Base-by-base conservation (phyloP, 1,140 invertebrate species). In the Catajapyx aquilonaris region DNA sequence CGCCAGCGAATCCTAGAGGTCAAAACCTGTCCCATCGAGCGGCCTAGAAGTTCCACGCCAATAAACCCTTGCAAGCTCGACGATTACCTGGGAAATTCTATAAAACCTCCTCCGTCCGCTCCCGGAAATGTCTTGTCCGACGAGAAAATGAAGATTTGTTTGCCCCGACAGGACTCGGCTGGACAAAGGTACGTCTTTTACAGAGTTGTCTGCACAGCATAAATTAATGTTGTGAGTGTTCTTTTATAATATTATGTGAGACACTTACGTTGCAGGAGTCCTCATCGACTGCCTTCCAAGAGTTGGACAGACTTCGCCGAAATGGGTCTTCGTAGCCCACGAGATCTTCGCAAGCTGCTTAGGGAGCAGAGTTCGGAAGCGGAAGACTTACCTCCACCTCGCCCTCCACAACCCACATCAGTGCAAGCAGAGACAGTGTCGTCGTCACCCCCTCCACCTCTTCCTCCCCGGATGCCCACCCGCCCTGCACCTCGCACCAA, bases 1-100 rank as follows among this genome's bases (percentile, higher is more conserved):
- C 76, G 74, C 47, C 71, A 81, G 52, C 62, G 83, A 35, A 64
- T 75, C 20, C 52, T 59, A 46, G 64, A 73, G 52, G 64, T 74
- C 16, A 78, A 69, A 42, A 86, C 76, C n/a, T 81, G 70, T 46
- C 79, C 81, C 0, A 74, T 86, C 37, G 81, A 86, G 44, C 62
- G 85, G 43, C 86, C 86, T 13, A 64, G 84, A 5, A 81, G 80
- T n/a, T 78, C 74, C 16, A 80, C 80, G 28, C 79, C 79, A 2
- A 70, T 81, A 25, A 78, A 76, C 55, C 72, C 78, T 15, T 71
- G 71, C 3, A 65, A 73, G 16, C 54, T 87, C 31, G 80, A 86
- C 48, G 80, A 83, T 46, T 85, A 59, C 53, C 62, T 59, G 44
- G 53, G 44, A 7, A 46, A 46, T 31, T 49, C 45, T 46, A 60